phyloP scores from a whole-genome alignment of 2,113 vertebrate species.

The Syrmaticus mikado region DNA sequence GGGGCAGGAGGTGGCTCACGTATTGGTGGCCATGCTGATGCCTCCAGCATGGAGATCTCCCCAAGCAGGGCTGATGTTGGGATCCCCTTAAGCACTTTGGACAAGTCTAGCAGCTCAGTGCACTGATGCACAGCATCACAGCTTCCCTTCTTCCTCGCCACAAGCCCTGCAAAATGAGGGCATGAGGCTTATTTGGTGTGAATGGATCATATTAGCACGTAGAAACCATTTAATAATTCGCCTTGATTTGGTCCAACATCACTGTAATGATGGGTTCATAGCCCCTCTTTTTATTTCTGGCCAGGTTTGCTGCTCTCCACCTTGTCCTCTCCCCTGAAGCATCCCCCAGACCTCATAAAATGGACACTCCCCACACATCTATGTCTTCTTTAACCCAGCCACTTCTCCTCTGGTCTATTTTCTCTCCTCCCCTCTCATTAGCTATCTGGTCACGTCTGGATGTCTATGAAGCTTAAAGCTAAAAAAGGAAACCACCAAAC shows the following conservation, averaged over 20 bases:
- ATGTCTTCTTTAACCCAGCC: neutral
- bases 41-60: neutral
- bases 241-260: rapidly evolving
- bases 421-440: neutral
- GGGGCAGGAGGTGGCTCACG: neutral
- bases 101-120: neutral
- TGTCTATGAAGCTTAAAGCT: neutral
- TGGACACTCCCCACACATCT: neutral
- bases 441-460: neutral
- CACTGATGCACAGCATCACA: neutral
- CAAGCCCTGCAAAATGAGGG: neutral
- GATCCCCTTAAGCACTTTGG: neutral
- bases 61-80: rapidly evolving
- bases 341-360: neutral
- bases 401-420: neutral
- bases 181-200: neutral
- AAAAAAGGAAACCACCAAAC: neutral
- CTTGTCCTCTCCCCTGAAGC: neutral
- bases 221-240: neutral
- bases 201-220: neutral
- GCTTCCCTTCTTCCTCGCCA: neutral
- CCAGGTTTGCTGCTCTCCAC: neutral
- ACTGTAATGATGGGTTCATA: neutral
- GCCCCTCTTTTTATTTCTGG: neutral
- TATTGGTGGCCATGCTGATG: neutral